phyloP scores from a whole-genome alignment of 2,888 invertebrate species.

The Embidobia sp. region DNA sequence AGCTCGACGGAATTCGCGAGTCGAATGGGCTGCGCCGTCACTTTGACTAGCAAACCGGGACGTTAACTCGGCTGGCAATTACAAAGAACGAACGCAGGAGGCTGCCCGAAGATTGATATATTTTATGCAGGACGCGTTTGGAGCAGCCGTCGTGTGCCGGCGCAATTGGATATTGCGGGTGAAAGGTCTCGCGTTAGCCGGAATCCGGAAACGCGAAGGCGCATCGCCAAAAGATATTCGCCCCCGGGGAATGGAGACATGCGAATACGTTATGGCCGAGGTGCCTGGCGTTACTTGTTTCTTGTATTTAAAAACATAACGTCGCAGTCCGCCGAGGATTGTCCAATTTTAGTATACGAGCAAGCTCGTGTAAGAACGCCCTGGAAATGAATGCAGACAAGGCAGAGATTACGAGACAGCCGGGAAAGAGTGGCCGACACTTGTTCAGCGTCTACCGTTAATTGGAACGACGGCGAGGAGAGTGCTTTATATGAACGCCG shows the following conservation, averaged over 20 bases:
- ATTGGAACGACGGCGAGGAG: conserved; percentile 25
- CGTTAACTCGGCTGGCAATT: no score
- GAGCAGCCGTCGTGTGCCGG: conserved; percentile 38
- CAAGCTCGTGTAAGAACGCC: conserved; percentile 3
- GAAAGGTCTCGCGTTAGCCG: conserved; percentile 18
- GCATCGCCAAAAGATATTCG: conserved; percentile 55
- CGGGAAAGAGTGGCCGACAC: conserved; percentile 11
- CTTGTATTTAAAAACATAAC: conserved; percentile 47
- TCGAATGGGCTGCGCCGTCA: no score
- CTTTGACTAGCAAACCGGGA: no score
- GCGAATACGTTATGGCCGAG: conserved; percentile 29
- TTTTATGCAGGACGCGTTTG: conserved; percentile 44
- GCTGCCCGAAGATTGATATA: conserved; percentile 40
- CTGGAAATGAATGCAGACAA: conserved; percentile 12
- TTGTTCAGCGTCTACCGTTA: conserved; percentile 38
- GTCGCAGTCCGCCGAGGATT: conserved; percentile 24
- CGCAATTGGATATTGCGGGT: conserved; percentile 20
- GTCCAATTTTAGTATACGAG: conserved; percentile 30
- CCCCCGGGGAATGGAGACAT: conserved; percentile 25
- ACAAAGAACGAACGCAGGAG: not conserved
- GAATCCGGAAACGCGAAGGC: conserved; percentile 26
- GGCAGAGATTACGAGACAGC: conserved; percentile 20
- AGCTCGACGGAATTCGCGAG: no score
- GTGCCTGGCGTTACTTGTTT: conserved; percentile 13
- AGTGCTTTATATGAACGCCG: no score